phyloP scores from a whole-genome alignment of 1,140 invertebrate species.

The Pseudomyrmex cubaensis region DNA sequence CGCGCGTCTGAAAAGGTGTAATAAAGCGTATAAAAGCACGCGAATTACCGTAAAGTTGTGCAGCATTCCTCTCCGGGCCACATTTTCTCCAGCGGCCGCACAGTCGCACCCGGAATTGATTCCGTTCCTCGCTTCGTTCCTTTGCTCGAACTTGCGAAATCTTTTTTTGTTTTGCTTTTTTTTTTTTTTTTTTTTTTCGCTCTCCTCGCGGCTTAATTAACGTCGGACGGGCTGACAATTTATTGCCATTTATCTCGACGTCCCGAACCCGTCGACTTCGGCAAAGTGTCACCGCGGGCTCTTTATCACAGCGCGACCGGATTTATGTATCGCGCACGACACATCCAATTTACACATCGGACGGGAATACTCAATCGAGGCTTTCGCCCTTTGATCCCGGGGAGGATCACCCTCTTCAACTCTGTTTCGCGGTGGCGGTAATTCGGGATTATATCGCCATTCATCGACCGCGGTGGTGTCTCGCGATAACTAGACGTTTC shows the following conservation, averaged over 20 bases:
- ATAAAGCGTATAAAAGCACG: constrained; percentile 17
- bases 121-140: background rate
- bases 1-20: constrained; percentile 24
- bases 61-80: constrained; percentile 38
- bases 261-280: background rate
- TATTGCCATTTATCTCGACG: constrained; percentile 1
- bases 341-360: constrained; percentile 37
- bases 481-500: constrained; percentile 17
- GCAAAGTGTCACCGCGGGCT: background rate
- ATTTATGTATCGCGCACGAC: constrained; percentile 31
- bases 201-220: background rate
- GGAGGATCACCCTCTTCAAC: constrained; percentile 9
- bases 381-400: constrained; percentile 40
- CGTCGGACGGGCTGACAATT: background rate
- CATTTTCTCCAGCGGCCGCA: constrained; percentile 54
- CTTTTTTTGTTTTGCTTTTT: no score
- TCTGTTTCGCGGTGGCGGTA: constrained; percentile 8
- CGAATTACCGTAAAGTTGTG: constrained; percentile 67
- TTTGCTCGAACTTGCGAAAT: constrained; percentile 1
- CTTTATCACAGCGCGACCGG: constrained; percentile 19
- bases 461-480: background rate
- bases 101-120: constrained; percentile 22
- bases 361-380: constrained; percentile 14
- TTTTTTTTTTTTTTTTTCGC: background rate
- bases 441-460: constrained; percentile 18